These are phyloP conservation scores for Plectus sambesii DNA, from an alignment of 1,140 invertebrate species.

Conservation along the genomic window DNA sequence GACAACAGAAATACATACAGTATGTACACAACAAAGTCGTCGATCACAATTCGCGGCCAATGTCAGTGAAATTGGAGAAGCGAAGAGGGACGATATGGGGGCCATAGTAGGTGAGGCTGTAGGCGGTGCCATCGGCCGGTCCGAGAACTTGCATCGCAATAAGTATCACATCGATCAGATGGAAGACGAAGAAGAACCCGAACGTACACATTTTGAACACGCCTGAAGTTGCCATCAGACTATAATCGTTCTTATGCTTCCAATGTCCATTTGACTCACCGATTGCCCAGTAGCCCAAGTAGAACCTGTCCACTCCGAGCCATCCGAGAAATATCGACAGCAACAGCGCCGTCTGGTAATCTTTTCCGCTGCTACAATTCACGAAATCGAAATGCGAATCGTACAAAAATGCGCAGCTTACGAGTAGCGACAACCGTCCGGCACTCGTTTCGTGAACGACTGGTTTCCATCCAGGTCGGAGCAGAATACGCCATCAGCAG, in stretches of 20 bases:
- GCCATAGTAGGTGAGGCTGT: slow-evolving; percentile 85
- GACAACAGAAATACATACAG: no score
- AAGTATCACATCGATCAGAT: slow-evolving; percentile 82
- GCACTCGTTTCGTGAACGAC: no score
- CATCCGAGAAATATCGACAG: slow-evolving; percentile 85
- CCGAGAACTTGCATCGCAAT: slow-evolving; percentile 78
- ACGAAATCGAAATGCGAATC: no score
- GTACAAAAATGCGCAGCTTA: no score
- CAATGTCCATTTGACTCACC: slow-evolving; percentile 32
- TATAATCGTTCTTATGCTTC: slow-evolving; percentile 2
- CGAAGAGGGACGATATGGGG: slow-evolving; percentile 46
- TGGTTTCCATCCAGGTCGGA: no score
- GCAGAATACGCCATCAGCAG: no score
- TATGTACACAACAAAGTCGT: no score
- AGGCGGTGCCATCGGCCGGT: slow-evolving; percentile 89
- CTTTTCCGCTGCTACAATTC: no score
- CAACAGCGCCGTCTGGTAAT: slow-evolving; percentile 73
- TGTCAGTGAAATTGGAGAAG: no score
- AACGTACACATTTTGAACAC: slow-evolving; percentile 84
- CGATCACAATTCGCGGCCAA: no score
- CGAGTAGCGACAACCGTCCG: no score
- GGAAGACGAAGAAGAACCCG: slow-evolving; percentile 87
- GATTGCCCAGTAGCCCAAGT: slow-evolving; percentile 85
- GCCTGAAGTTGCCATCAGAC: slow-evolving; percentile 49
- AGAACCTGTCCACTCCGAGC: slow-evolving; percentile 94